Percentiles rank a stretch among this genome's conserved stretches.
These are phyloP conservation scores for Sweltsa coloradensis DNA, from an alignment of 1,140 invertebrate genomes.

Conservation along the genomic window DNA sequence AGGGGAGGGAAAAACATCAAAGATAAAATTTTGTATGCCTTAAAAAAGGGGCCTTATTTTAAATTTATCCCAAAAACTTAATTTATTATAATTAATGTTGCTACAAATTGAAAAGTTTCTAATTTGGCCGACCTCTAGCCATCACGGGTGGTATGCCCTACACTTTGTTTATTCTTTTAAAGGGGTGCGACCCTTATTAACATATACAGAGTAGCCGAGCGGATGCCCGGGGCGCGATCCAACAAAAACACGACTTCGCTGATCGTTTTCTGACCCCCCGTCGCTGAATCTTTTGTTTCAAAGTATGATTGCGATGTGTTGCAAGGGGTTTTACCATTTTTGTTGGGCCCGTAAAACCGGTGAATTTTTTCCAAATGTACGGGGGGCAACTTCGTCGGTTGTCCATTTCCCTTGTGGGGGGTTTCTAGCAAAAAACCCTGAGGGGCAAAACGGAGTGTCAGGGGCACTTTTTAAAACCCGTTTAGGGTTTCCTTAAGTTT, in stretches of 20 bases:
- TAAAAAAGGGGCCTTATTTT: no score
- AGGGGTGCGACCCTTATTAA: conserved; percentile 48
- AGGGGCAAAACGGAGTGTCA: conserved; percentile 6
- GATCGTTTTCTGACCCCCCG: conserved; percentile 71
- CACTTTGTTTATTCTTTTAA: conserved; percentile 19
- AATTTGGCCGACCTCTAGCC: no score
- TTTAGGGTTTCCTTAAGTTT: no score
- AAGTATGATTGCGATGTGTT: conserved; percentile 51
- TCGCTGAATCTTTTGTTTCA: conserved; percentile 53
- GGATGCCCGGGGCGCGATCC: conserved; percentile 45
- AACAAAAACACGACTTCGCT: conserved; percentile 70
- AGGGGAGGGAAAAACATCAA: no score
- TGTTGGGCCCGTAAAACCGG: conserved; percentile 41
- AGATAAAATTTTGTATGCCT: no score
- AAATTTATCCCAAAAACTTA: no score
- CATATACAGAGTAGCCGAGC: conserved; percentile 40
- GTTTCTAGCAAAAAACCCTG: conserved; percentile 60
- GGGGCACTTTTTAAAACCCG: no score
- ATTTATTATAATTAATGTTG: no score
- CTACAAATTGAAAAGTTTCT: no score
- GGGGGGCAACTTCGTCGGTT: conserved; percentile 45
- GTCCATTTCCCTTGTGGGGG: conserved; percentile 39
- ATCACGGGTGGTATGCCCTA: no score
- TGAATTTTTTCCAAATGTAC: conserved; percentile 47
- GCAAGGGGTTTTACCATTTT: conserved; percentile 49